Conservation (phyloP, 2,797 vertebrate genomes). For the Sebastes kiyomatsui region DNA sequence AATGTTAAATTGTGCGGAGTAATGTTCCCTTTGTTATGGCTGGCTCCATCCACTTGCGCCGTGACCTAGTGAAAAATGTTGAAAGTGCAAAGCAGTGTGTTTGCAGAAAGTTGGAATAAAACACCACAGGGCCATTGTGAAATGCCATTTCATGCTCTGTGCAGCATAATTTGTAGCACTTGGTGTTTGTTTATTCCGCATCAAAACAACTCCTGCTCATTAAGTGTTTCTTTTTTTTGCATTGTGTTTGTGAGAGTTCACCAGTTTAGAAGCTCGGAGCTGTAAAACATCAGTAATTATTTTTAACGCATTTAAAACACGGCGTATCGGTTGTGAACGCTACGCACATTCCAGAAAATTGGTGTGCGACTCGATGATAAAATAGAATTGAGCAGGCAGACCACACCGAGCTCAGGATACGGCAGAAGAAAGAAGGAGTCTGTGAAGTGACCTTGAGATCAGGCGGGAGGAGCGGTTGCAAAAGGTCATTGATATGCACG, state of each 20-base stretch:
- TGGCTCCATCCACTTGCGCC: background rate
- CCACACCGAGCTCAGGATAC: conserved; percentile 21
- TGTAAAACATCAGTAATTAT: conserved; percentile 59
- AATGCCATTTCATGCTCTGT: conserved; percentile 56
- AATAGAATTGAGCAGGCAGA: conserved; percentile 22
- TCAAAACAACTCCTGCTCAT: conserved; percentile 59
- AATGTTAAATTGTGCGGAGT: background rate
- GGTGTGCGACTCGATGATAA: conserved; percentile 29
- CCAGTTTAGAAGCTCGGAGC: conserved; percentile 34
- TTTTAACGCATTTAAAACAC: conserved; percentile 40
- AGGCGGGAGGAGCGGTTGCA: conserved; percentile 43
- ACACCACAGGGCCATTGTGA: conserved; percentile 33
- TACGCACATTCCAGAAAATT: conserved; percentile 7
- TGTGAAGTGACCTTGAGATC: conserved; percentile 71
- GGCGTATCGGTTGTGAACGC: conserved; percentile 14
- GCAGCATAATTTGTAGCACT: conserved; percentile 34
- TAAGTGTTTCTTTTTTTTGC: conserved; percentile 17
- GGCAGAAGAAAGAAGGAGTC: conserved; percentile 45
- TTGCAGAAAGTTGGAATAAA: conserved; percentile 36
- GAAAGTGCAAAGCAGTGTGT: conserved; percentile 4
- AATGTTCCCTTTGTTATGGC: conserved; percentile 5
- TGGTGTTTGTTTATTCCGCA: conserved; percentile 46
- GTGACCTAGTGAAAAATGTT: background rate
- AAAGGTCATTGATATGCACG: conserved; percentile 73
- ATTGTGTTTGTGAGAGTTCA: conserved; percentile 31